These are phyloP conservation scores for Penaeus chinensis DNA, from an alignment of 1,140 invertebrate species.

Conservation along the genomic window DNA sequence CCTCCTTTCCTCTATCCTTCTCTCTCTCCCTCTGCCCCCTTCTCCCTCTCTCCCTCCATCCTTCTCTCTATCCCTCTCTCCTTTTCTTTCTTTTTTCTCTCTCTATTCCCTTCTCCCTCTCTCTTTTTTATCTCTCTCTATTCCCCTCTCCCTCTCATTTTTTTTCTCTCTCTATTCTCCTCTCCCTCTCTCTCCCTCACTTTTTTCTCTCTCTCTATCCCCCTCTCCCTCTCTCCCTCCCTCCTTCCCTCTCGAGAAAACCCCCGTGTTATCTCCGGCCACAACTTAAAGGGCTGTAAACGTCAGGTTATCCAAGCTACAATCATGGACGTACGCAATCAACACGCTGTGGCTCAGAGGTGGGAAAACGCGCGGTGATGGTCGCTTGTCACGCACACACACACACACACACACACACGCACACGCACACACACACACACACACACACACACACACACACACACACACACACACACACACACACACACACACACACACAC, in stretches of 20 bases:
- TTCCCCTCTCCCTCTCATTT: too few species aligned
- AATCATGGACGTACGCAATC: too few species aligned
- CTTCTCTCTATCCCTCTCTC: not conserved
- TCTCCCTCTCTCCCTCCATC: not conserved
- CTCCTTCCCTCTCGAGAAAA: too few species aligned
- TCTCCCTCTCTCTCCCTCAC: too few species aligned
- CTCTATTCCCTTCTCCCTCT: not conserved
- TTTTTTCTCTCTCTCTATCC: too few species aligned
- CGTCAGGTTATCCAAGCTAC: too few species aligned
- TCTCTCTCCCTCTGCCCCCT: not conserved
- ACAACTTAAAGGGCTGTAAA: too few species aligned
- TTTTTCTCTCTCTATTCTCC: too few species aligned
- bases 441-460: conserved; percentile 21
- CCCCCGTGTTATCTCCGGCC: too few species aligned
- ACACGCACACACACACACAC: conserved; percentile 8
- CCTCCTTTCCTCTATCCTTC: not conserved
- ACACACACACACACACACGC: conserved; percentile 19
- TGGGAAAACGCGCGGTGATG: not conserved
- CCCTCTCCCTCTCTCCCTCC: too few species aligned
- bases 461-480: conserved; percentile 13
- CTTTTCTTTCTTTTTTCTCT: not conserved
- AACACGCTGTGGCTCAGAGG: conserved; percentile 32
- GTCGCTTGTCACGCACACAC: conserved; percentile 1
- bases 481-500: not conserved
- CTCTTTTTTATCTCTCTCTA: too few species aligned